Percentiles rank a stretch among this genome's conserved stretches.
These are phyloP conservation scores for Drosophila lowei DNA, from an alignment of 1,140 invertebrate genomes.

Conservation along the genomic window DNA sequence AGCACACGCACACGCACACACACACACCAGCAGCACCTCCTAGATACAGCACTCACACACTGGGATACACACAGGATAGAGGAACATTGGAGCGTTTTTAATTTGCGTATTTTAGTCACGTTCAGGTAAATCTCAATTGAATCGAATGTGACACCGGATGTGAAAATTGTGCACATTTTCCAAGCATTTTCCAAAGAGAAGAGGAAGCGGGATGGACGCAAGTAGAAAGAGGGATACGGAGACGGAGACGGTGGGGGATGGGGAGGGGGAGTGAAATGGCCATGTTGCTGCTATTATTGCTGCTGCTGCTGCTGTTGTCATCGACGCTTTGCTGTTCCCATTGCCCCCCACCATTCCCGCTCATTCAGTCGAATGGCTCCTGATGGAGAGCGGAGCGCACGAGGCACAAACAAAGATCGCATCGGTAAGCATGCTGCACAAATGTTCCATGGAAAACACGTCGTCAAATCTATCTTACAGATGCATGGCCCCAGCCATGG, in stretches of 20 bases:
- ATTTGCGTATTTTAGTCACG: slow-evolving; percentile 83
- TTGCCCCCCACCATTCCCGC: neutral
- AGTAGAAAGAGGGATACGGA: slow-evolving; percentile 11
- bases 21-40: no score
- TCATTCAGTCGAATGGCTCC: slow-evolving; percentile 28
- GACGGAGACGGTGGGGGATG: slow-evolving; percentile 5
- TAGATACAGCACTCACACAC: slow-evolving; percentile 13
- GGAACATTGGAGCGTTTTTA: slow-evolving; percentile 63
- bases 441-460: slow-evolving; percentile 68
- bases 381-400: slow-evolving; percentile 63
- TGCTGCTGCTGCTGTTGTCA: slow-evolving; percentile 19
- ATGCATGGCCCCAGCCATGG: slow-evolving; percentile 30
- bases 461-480: slow-evolving; percentile 66
- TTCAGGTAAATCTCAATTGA: slow-evolving; percentile 83
- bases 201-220: slow-evolving; percentile 12
- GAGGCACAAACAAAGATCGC: slow-evolving; percentile 80
- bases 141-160: slow-evolving; percentile 83
- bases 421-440: slow-evolving; percentile 78
- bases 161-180: slow-evolving; percentile 82
- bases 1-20: slow-evolving; percentile 15
- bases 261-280: slow-evolving; percentile 17
- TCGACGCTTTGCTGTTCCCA: slow-evolving; percentile 14
- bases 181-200: slow-evolving; percentile 63
- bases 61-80: slow-evolving; percentile 9
- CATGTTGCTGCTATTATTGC: slow-evolving; percentile 29